Conservation (phyloP, 2,797 vertebrate genomes). For the Chaetodon trifasciatus region DNA sequence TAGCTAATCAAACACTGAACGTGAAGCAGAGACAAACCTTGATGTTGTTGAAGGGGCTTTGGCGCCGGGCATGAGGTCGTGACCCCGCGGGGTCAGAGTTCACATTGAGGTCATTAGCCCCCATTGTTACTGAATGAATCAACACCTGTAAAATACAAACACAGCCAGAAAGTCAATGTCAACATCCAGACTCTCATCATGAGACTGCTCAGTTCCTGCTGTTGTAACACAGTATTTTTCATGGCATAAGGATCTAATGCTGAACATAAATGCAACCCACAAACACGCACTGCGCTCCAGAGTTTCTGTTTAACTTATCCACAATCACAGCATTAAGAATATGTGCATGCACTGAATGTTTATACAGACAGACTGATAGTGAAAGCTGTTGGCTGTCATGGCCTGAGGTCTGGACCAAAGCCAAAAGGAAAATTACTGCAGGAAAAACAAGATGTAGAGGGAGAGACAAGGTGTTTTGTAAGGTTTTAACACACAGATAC, state of each 20-base stretch:
- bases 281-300: not conserved
- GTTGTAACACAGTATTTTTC: not conserved
- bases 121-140: slow-evolving; percentile 42
- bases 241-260: too few relatives aligned
- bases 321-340: not conserved
- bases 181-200: not conserved
- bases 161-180: not conserved
- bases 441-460: not conserved
- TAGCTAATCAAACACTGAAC: not conserved
- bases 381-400: not conserved
- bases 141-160: slow-evolving; percentile 29
- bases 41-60: slow-evolving; percentile 74
- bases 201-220: not conserved
- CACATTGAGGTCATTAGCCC: not conserved
- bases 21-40: slow-evolving; percentile 73
- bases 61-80: not conserved
- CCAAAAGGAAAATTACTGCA: not conserved
- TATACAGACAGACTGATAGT: not conserved
- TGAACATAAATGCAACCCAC: not conserved
- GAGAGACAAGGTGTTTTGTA: not conserved
- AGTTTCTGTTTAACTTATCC: not conserved
- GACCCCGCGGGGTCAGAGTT: not conserved
- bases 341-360: not conserved
- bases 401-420: not conserved
- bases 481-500: not conserved